Percentiles rank a stretch among this genome's conserved stretches.
Conservation (phyloP, 1,140 invertebrate species). For the Brachionus koreanus region DNA sequence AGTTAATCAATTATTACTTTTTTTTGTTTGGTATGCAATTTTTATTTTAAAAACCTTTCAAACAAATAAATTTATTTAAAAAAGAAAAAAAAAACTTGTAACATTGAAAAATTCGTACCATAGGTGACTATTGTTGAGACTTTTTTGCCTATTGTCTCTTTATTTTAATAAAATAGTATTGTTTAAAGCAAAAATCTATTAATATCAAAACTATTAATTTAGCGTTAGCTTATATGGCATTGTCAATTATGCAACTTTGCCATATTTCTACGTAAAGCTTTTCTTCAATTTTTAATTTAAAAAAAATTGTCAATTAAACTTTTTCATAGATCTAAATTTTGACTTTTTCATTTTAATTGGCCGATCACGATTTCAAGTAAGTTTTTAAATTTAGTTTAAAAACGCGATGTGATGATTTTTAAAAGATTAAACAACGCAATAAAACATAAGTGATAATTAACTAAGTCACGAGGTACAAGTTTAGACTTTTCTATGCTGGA, state of each 20-base stretch:
- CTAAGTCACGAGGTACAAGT: neutral
- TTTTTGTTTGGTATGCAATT: neutral
- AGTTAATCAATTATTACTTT: slow-evolving; percentile 12
- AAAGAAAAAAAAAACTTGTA: neutral
- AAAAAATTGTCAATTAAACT: slow-evolving; percentile 28
- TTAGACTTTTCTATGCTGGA: neutral
- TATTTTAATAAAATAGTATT: neutral
- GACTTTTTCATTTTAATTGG: neutral
- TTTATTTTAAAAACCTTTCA: neutral
- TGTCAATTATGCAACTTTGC: slow-evolving; percentile 37
- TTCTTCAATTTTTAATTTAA: neutral
- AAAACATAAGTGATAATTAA: neutral
- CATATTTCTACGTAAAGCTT: neutral
- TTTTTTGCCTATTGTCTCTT: neutral
- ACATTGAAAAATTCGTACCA: neutral
- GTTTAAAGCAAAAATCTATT: neutral
- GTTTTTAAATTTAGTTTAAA: neutral
- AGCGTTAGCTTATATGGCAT: slow-evolving; percentile 13
- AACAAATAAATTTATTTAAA: neutral
- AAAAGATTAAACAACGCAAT: neutral
- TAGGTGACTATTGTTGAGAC: neutral
- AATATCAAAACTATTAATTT: neutral
- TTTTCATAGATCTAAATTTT: neutral
- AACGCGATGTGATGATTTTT: neutral
- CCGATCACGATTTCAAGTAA: neutral